Percentiles rank a stretch among this genome's conserved stretches.
Conservation (phyloP, 2,888 invertebrate genomes). For the Rotaria magnacalcarata region DNA sequence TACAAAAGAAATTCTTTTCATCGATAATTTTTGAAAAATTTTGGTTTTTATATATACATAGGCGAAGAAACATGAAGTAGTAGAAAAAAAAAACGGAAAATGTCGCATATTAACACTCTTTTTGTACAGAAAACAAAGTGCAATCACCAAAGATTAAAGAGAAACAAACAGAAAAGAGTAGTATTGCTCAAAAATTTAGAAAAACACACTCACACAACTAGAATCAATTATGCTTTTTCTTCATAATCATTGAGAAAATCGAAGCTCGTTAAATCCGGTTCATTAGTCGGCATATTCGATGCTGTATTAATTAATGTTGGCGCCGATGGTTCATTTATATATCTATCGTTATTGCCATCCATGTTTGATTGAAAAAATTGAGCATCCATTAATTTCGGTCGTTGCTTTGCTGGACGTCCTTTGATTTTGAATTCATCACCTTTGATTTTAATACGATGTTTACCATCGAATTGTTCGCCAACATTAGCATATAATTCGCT, state of each 20-base stretch:
- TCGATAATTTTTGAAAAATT: neutral
- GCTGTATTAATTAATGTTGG: neutral
- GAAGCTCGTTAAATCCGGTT: slow-evolving; percentile 21
- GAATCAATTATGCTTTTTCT: neutral
- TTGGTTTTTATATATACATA: neutral
- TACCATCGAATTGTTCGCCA: slow-evolving; percentile 12
- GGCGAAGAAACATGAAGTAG: neutral
- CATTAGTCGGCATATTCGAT: neutral
- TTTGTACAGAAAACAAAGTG: neutral
- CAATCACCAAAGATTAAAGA: neutral
- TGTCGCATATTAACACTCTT: neutral
- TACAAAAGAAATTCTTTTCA: neutral
- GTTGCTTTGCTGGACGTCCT: neutral
- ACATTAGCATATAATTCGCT: neutral
- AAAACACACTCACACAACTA: neutral
- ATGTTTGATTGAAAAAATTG: neutral
- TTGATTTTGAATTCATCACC: slow-evolving; percentile 23
- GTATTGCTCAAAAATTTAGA: neutral
- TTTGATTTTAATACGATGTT: slow-evolving; percentile 25
- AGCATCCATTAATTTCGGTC: slow-evolving; percentile 26
- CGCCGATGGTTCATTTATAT: neutral
- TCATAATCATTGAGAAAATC: slow-evolving; percentile 30
- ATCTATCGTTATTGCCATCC: neutral
- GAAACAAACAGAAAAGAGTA: neutral
- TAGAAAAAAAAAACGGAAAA: neutral